Percentiles rank a stretch among this genome's conserved stretches.
Evolutionary conservation across 2,888 invertebrate genomes (phyloP).

Genomic region (Apantesis nais): DNA sequence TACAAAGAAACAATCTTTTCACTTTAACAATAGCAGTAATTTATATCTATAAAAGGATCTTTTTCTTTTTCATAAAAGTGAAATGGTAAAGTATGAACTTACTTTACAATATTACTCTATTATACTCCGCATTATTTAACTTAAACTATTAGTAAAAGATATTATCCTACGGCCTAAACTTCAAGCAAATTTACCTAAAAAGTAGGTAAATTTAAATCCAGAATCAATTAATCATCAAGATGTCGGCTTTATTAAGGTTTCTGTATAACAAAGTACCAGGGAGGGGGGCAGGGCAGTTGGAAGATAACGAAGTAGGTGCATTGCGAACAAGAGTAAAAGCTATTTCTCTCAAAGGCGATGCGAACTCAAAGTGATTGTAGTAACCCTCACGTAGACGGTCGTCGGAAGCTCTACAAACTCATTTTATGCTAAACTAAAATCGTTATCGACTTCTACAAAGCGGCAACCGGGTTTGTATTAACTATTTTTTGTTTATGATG

Average conservation of each 20-base stretch:
- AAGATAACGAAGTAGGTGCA: constrained; percentile 26
- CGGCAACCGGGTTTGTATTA: constrained; percentile 23
- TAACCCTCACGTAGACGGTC: constrained; percentile 25
- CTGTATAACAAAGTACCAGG: constrained; percentile 16
- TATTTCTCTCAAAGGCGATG: constrained; percentile 27
- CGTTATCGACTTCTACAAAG: constrained; percentile 28
- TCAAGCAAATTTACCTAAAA: neutral
- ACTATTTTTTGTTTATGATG: constrained; percentile 5
- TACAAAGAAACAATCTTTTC: too few species aligned
- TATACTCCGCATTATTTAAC: constrained; percentile 24
- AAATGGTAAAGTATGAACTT: neutral
- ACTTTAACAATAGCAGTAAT: neutral
- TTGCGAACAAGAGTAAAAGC: constrained; percentile 21
- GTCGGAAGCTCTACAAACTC: constrained; percentile 23
- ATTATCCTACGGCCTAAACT: neutral
- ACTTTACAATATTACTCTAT: neutral
- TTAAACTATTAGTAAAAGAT: neutral
- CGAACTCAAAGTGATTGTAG: constrained; percentile 40
- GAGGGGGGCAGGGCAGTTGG: constrained; percentile 20
- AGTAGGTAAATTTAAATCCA: constrained; percentile 3
- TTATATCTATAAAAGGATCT: neutral
- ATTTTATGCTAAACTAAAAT: constrained; percentile 43
- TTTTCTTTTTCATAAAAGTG: neutral
- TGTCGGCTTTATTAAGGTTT: constrained; percentile 18
- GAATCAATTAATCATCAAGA: constrained; percentile 16